Base-by-base conservation (phyloP, 2,888 invertebrate genomes). In the Byasa hedistus region DNA sequence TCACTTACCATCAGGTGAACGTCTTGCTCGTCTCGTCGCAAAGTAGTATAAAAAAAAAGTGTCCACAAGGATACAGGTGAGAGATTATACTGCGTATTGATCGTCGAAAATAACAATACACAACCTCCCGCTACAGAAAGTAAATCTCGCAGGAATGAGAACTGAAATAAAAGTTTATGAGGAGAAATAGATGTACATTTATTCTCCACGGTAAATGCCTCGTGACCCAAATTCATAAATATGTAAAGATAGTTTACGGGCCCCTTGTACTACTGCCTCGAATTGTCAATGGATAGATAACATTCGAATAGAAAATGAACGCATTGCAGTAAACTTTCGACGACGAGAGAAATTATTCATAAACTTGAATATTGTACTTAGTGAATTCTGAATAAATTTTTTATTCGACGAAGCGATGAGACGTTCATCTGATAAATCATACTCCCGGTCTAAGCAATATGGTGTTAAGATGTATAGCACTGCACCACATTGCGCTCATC, bases 311-410 rank as follows among this genome's bases (percentile, higher is more conserved):
- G 71, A 71, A 39, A 39, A 39, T 39, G 71, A 72, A 73, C 76
- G 80, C 81, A 84, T 81, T 82, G 44, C 10, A 24, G 32, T 62
- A 56, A 27, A 62, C 44, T 55, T 61, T 4, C 22, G 23, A 15
- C 51, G 27, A 24, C 23, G 19, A 23, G 24, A 39, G 15, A 27
- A 56, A 44, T 44, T 56, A 56, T 62, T 27, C 44, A 62, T 54
- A 23, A 39, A 24, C 19, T 10, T 54, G 19, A 48, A 59, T 59
- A 48, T 48, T 23, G 48, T 39, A n/a, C 4, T 21, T 21, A 59
- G 22, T 39, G 44, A 3, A 36, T 4, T 17, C 39, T 39, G 22
- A 22, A 15, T 22, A 44, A n/a, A n/a, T n/a, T n/a, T n/a, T n/a
- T 17, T 36, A 36, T 5, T 27, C 27, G 7, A 4, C n/a, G n/a